Evolutionary conservation across 1,140 invertebrate species (phyloP), one percentile per base, ranked within the genome.

Genomic region (Drosophila tani): DNA sequence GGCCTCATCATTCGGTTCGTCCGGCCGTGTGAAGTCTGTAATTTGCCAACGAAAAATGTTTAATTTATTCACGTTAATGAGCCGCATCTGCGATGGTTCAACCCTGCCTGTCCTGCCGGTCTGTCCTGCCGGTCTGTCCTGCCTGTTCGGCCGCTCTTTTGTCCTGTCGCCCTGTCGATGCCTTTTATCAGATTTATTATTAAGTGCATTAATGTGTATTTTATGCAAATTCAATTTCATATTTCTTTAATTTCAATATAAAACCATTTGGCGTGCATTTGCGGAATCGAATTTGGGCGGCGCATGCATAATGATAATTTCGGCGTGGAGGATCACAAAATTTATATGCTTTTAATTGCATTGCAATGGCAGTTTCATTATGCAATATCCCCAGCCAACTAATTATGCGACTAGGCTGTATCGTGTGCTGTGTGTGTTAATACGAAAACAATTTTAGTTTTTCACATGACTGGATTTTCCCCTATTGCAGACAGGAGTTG

Each of bases 271-370:
- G 60, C 50, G 47, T 40, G 73, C 80, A 76, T 71, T 79, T 53
- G 59, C 60, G 57, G 21, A n/a, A 41, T 41, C 5, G 14, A 41
- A n/a, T 15, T 7, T 15, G 47, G 27, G 53, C 15, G 35, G 66
- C 19, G 66, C n/a, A 19, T 27, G 81, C 58, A 82, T 78, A 88
- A 87, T 88, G 64, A 80, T 80, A 83, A 69, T 83, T 74, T 55
- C 27, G 40, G 59, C 46, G 47, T 51, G 79, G 58, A 68, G 79
- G 58, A 68, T 53, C 71, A 53, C 47, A 74, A 66, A 65, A 84
- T 88, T 88, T 79, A 87, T 87, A 88, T 75, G 67, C 80, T 84
- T 87, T 88, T 87, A 87, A 87, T 88, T 87, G 84, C 77, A 88
- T 77, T 68, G 59, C 67, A 79, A 79, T 86, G 76, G 80, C 74